A percentile compares a stretch with the other conserved stretches of the same genome.
Evolutionary conservation across 92 coral and sea anemone species (phyloP).

Genomic region (Micromussa lordhowensis): DNA sequence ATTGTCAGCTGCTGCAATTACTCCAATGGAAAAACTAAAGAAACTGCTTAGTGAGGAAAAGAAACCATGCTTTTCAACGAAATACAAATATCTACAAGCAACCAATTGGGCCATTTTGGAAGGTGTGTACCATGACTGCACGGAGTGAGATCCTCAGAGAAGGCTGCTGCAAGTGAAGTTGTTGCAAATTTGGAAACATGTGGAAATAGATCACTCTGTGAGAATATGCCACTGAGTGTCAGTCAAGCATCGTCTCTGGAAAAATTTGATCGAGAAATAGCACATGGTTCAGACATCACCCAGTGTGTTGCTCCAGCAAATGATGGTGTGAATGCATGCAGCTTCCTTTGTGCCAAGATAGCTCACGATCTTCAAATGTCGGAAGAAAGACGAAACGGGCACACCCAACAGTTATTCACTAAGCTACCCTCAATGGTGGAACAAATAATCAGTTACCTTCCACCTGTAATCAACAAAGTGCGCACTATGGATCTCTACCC

Average conservation of each 20-base stretch:
- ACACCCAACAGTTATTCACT: slow-evolving; percentile 6
- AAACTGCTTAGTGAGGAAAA: neutral
- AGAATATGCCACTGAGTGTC: slow-evolving; percentile 13
- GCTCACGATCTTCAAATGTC: neutral
- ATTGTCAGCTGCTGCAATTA: neutral
- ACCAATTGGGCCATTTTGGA: slow-evolving; percentile 1
- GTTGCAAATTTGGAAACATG: neutral
- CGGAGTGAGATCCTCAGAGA: neutral
- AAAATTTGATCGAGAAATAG: slow-evolving; percentile 7
- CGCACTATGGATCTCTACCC: slow-evolving; percentile 22
- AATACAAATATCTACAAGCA: slow-evolving; percentile 29
- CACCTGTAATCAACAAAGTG: slow-evolving; percentile 24
- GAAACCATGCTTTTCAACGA: slow-evolving; percentile 11
- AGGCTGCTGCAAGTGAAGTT: slow-evolving; percentile 12
- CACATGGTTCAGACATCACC: neutral
- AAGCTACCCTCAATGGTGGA: slow-evolving; percentile 36
- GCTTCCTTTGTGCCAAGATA: too few relatives aligned
- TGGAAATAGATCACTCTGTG: slow-evolving; percentile 2
- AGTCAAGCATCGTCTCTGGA: slow-evolving; percentile 28
- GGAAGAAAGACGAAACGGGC: neutral
- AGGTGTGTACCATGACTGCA: slow-evolving; percentile 30
- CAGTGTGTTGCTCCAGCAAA: slow-evolving; percentile 16
- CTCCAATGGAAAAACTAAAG: neutral
- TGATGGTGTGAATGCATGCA: slow-evolving; percentile 1
- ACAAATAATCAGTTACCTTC: slow-evolving; percentile 18